Conservation (phyloP, 1,140 invertebrate species). For the Piezodorus guildinii region DNA sequence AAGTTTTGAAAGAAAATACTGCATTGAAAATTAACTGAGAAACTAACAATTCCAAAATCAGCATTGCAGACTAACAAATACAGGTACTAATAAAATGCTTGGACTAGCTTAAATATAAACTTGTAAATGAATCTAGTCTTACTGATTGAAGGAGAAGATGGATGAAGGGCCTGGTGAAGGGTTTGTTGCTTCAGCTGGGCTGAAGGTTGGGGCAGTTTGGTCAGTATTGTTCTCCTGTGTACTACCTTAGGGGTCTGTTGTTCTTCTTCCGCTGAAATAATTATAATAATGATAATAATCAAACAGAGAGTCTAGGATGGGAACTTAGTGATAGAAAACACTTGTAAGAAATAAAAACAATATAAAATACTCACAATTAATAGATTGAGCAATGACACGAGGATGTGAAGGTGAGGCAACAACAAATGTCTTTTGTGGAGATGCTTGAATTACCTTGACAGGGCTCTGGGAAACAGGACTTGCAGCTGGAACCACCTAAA, state of each 20-base stretch:
- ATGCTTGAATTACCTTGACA: neutral
- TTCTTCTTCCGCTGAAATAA: neutral
- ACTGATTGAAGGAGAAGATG: neutral
- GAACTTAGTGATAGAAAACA: neutral
- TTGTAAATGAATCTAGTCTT: too few relatives aligned
- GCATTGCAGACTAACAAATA: too few relatives aligned
- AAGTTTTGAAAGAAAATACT: too few relatives aligned
- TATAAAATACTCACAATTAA: too few relatives aligned
- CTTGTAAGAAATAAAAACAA: neutral
- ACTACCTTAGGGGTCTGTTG: neutral
- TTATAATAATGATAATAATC: neutral
- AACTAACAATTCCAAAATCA: too few relatives aligned
- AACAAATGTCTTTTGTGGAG: slow-evolving; percentile 1
- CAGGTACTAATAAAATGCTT: too few relatives aligned
- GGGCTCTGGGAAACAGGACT: neutral
- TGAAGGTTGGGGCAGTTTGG: neutral
- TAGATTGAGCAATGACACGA: neutral
- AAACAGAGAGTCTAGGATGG: neutral
- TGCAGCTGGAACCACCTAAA: neutral
- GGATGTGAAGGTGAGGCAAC: neutral
- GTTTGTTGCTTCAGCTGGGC: slow-evolving; percentile 2
- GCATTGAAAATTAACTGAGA: too few relatives aligned
- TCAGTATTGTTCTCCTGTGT: neutral
- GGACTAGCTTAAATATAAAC: too few relatives aligned
- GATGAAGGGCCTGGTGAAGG: neutral